Evolutionary conservation across 2,797 vertebrate genomes (phyloP).

Genomic region (Sebastolobus alascanus): DNA sequence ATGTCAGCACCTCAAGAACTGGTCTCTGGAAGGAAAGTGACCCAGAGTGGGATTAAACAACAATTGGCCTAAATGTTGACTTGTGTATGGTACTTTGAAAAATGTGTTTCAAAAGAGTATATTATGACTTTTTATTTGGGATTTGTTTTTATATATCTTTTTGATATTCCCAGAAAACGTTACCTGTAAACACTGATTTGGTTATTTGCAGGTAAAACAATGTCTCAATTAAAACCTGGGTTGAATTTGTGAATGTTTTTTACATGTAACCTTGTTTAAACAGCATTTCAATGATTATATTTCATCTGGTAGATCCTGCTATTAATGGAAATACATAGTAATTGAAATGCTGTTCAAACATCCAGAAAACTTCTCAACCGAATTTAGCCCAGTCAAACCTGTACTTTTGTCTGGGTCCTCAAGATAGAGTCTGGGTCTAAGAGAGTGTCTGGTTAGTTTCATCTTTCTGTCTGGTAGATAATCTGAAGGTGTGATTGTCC

Average conservation of each 20-base stretch:
- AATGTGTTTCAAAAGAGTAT: background rate
- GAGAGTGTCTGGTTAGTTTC: background rate
- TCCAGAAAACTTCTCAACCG: background rate
- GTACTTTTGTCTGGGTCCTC: background rate
- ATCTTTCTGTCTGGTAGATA: background rate
- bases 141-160: no score
- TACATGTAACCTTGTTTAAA: background rate
- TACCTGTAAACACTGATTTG: background rate
- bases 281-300: background rate
- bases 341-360: background rate
- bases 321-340: background rate
- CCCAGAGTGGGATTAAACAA: background rate
- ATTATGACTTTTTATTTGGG: background rate
- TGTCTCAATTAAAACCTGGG: background rate
- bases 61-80: background rate
- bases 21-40: background rate
- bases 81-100: background rate
- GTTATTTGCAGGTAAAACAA: background rate
- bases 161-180: background rate
- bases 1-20: slow-evolving; percentile 1
- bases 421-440: no score
- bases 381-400: background rate
- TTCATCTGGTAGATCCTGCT: background rate
- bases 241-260: background rate
- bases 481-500: background rate